phyloP scores from a whole-genome alignment of 2,797 vertebrate genomes.

The Muscicapa striata region DNA sequence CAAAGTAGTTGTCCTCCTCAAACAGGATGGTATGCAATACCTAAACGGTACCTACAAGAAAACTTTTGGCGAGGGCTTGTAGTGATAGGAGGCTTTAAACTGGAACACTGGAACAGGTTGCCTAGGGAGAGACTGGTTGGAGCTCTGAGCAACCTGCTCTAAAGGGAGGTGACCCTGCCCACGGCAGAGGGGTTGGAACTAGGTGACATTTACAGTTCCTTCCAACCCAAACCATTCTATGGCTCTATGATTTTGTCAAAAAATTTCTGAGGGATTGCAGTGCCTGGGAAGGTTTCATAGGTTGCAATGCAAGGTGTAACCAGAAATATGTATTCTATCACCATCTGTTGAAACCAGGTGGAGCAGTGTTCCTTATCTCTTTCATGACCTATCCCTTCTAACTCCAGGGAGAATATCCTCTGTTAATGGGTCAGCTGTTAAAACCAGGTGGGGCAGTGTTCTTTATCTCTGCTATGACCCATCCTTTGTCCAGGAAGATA shows the following conservation, averaged over 20 bases:
- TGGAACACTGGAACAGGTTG: not conserved
- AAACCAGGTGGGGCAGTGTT: too few relatives aligned
- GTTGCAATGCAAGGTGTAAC: too few relatives aligned
- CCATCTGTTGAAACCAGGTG: too few relatives aligned
- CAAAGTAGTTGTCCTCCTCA: not conserved
- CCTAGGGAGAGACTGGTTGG: not conserved
- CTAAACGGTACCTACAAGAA: fast-evolving
- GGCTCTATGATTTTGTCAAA: not conserved
- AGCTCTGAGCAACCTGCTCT: not conserved
- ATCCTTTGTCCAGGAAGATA: too few relatives aligned
- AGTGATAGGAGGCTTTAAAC: not conserved
- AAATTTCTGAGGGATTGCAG: not conserved
- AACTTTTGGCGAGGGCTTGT: not conserved
- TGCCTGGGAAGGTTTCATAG: not conserved
- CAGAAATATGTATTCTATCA: too few relatives aligned
- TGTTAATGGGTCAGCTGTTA: too few relatives aligned
- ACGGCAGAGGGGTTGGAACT: not conserved
- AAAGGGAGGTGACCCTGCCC: not conserved
- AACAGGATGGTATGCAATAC: not conserved
- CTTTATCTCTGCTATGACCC: too few relatives aligned
- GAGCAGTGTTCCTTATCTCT: too few relatives aligned
- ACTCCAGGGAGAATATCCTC: too few relatives aligned
- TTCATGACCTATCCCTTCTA: too few relatives aligned
- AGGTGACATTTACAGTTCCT: not conserved
- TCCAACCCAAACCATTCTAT: not conserved